Conservation (phyloP, 2,797 vertebrate genomes). For the Chloroceryle amazona region DNA sequence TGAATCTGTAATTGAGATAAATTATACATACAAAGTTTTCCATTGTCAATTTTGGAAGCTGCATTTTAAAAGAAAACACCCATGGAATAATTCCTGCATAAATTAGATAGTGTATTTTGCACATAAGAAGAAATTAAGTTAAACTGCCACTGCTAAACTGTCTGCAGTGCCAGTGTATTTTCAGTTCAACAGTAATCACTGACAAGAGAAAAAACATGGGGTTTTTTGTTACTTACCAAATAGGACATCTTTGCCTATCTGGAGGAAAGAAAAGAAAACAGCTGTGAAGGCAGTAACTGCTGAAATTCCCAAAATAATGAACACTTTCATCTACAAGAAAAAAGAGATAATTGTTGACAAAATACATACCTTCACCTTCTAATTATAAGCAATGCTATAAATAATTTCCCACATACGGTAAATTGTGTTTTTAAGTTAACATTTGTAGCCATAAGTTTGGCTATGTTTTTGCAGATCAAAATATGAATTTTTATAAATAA, state of each 20-base stretch:
- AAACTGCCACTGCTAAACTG: background rate
- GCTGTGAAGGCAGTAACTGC: constrained; percentile 38
- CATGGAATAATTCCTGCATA: background rate
- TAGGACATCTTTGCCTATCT: background rate
- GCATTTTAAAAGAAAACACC: background rate
- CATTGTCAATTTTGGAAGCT: background rate
- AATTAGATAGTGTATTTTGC: background rate
- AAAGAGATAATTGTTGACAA: constrained; percentile 3
- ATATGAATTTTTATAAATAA: background rate
- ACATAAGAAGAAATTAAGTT: background rate
- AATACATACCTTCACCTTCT: background rate
- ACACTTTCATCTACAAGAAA: constrained; percentile 62
- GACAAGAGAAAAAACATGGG: background rate
- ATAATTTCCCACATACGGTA: background rate
- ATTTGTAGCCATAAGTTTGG: background rate
- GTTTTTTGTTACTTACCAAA: constrained; percentile 72
- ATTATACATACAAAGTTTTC: background rate
- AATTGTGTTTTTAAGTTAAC: constrained; percentile 30
- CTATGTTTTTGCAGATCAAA: background rate
- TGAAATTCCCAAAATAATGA: constrained; percentile 38
- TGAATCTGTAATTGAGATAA: background rate
- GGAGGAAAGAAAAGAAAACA: constrained; percentile 51
- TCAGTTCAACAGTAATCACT: background rate
- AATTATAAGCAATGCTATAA: background rate
- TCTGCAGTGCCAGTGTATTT: background rate